Percentiles rank a stretch among this genome's conserved stretches.
phyloP scores from a whole-genome alignment of 92 coral and sea anemone species.

The Zoanthus gigantus region DNA sequence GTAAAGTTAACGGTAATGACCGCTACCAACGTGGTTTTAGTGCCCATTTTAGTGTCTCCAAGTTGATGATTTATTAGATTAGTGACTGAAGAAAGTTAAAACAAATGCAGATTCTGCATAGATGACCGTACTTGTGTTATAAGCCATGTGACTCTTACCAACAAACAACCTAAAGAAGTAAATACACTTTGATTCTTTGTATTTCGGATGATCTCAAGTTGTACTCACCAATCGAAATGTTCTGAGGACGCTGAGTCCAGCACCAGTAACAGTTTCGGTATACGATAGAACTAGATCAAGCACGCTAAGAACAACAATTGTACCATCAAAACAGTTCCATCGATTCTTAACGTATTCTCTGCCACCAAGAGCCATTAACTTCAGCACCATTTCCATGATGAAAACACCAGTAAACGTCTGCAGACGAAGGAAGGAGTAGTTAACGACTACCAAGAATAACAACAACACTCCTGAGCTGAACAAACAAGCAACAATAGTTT shows the following conservation, averaged over 20 bases:
- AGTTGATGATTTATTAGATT: no score
- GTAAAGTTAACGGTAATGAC: no score
- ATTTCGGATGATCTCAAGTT: background rate
- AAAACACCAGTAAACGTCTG: conserved; percentile 93
- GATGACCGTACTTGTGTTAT: background rate
- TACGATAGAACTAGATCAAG: conserved; percentile 81
- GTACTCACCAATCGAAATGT: conserved; percentile 96
- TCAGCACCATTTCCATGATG: conserved; percentile 92
- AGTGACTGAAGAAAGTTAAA: no score
- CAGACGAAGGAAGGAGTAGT: background rate
- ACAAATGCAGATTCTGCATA: no score
- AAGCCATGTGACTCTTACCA: background rate
- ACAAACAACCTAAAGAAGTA: background rate
- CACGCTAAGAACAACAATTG: conserved; percentile 89
- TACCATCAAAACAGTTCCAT: conserved; percentile 97
- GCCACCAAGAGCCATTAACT: conserved; percentile 87
- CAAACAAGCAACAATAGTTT: no score
- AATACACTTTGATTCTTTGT: background rate
- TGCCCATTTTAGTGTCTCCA: no score
- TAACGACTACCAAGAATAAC: background rate
- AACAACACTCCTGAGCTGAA: no score
- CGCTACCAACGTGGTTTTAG: no score
- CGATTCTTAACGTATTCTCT: conserved; percentile 82
- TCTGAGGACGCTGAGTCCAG: conserved; percentile 90
- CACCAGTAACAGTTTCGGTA: conserved; percentile 71